Evolutionary conservation across 1,140 invertebrate species (phyloP).

Genomic region (Penaeus indicus): DNA sequence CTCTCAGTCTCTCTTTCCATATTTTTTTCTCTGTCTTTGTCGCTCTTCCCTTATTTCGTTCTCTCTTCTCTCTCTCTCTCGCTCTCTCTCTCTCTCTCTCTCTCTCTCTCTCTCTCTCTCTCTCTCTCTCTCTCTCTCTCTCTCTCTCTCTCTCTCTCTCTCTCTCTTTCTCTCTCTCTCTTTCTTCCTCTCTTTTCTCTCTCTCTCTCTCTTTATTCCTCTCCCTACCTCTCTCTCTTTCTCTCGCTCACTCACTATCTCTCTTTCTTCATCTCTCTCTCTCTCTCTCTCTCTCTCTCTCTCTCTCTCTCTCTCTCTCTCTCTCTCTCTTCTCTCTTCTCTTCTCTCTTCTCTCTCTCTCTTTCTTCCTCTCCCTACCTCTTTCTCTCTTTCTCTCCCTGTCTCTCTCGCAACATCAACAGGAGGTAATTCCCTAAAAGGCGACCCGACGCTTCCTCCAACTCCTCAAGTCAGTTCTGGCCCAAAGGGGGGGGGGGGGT

Average conservation of each 20-base stretch:
- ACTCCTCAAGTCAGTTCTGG: neutral
- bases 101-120: too few relatives aligned
- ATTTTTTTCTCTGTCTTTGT: neutral
- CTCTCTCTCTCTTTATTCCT: constrained; percentile 1
- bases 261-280: too few relatives aligned
- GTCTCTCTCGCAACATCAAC: constrained; percentile 20
- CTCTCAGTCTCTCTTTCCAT: neutral
- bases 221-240: too few relatives aligned
- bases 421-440: neutral
- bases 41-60: neutral
- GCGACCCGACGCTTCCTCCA: neutral
- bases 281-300: too few relatives aligned
- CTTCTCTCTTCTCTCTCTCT: neutral
- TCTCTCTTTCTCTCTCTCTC: neutral
- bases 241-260: too few relatives aligned
- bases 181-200: neutral
- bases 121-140: too few relatives aligned
- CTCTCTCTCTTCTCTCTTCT: too few relatives aligned
- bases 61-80: neutral
- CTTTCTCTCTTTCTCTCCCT: constrained; percentile 13
- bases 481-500: too few relatives aligned
- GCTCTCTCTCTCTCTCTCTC: too few relatives aligned
- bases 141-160: too few relatives aligned
- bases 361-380: neutral
- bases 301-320: too few relatives aligned